Percentiles rank a stretch among this genome's conserved stretches.
Conservation (phyloP, 2,888 invertebrate species). For the Phlogophora meticulosa region DNA sequence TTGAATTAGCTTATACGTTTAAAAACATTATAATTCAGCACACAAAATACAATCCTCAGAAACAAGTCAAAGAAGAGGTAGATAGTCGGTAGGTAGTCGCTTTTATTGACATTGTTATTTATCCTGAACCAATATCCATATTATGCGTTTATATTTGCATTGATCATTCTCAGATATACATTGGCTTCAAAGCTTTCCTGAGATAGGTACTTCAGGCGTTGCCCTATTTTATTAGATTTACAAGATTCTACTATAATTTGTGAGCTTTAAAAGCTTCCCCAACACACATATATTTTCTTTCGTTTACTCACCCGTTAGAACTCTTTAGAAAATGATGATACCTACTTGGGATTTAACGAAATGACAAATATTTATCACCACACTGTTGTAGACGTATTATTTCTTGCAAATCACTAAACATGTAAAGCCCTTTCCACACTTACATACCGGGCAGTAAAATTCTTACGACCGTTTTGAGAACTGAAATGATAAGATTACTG, state of each 20-base stretch:
- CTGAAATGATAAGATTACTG: background rate
- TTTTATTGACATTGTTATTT: background rate
- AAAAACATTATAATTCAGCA: background rate
- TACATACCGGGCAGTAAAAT: background rate
- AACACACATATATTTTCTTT: too few species aligned
- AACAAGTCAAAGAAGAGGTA: too few species aligned
- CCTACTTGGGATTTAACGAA: background rate
- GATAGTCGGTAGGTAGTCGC: background rate
- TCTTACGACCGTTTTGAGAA: background rate
- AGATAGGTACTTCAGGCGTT: background rate
- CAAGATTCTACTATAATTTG: conserved; percentile 29
- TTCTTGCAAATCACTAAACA: conserved; percentile 24
- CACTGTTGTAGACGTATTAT: background rate
- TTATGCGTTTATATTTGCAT: background rate
- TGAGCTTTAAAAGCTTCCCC: conserved; percentile 18
- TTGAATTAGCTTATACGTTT: background rate
- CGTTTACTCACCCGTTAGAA: too few species aligned
- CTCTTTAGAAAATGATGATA: background rate
- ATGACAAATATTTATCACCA: conserved; percentile 6
- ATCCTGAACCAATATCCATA: background rate
- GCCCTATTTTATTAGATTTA: conserved; percentile 1
- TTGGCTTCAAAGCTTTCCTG: background rate
- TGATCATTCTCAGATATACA: background rate
- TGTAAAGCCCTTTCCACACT: background rate
- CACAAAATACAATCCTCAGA: background rate